phyloP scores from a whole-genome alignment of 2,888 invertebrate genomes.

The Ferdinandea cuprea region DNA sequence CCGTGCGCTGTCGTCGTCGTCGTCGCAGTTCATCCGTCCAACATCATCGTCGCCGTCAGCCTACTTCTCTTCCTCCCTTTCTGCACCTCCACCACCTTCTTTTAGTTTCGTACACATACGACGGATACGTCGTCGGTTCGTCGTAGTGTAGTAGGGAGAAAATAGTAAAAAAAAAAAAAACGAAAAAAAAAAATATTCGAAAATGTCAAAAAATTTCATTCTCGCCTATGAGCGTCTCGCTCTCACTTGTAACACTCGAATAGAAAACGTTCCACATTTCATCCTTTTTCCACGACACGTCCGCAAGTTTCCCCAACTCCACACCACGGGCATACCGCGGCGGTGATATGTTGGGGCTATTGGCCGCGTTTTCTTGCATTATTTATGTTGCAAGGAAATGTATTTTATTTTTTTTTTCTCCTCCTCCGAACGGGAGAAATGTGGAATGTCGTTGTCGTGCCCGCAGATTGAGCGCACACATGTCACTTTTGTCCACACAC shows the following conservation, averaged over 20 bases:
- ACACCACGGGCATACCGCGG: conserved; percentile 14
- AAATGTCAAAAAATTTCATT: conserved; percentile 68
- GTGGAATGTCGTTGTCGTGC: conserved; percentile 34
- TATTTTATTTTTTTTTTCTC: conserved; percentile 40
- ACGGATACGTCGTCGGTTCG: too few relatives aligned
- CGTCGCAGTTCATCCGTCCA: conserved; percentile 28
- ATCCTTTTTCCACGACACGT: conserved; percentile 71
- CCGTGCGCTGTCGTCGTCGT: conserved; percentile 40
- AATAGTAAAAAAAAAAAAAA: conserved; percentile 56
- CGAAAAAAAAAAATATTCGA: conserved; percentile 40
- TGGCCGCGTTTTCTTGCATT: conserved; percentile 69
- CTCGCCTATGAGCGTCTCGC: conserved; percentile 61
- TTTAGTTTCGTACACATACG: conserved; percentile 37
- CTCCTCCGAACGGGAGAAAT: conserved; percentile 38
- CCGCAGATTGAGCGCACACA: conserved; percentile 26
- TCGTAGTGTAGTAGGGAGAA: conserved; percentile 52
- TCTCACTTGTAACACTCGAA: conserved; percentile 38
- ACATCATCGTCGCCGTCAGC: conserved; percentile 45
- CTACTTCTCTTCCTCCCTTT: conserved; percentile 47
- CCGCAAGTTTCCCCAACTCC: conserved; percentile 69
- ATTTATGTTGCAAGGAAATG: conserved; percentile 56
- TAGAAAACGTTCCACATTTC: conserved; percentile 56
- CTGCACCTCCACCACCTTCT: conserved; percentile 39
- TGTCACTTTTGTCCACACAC: conserved; percentile 40
- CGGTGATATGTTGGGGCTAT: conserved; percentile 44